Conservation (phyloP, 23 tunicate genomes). For the Phallusia fumigata region DNA sequence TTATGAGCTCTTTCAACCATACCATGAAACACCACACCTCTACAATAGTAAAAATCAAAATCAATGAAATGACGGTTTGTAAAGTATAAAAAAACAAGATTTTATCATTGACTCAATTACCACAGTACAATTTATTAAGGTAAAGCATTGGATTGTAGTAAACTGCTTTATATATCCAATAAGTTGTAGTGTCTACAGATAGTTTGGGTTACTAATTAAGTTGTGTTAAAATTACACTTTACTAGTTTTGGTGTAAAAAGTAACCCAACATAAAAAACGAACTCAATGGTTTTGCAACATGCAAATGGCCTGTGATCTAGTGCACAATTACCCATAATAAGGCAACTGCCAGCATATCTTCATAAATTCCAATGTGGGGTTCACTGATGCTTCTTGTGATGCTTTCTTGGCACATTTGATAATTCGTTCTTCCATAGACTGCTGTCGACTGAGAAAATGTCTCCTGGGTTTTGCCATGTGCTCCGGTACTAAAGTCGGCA, state of each 20-base stretch:
- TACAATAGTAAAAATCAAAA: constrained; percentile 8
- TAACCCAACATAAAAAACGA: too few relatives aligned
- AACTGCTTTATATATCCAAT: too few relatives aligned
- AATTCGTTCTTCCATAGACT: constrained; percentile 71
- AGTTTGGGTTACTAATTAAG: too few relatives aligned
- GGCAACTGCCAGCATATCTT: constrained; percentile 95
- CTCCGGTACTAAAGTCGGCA: constrained; percentile 59
- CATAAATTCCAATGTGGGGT: constrained; percentile 70
- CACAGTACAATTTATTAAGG: too few relatives aligned
- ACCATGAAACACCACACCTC: constrained; percentile 82
- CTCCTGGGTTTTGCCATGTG: constrained; percentile 41
- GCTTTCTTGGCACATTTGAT: constrained; percentile 37
- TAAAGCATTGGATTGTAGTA: too few relatives aligned
- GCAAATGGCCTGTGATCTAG: not conserved
- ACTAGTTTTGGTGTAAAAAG: too few relatives aligned
- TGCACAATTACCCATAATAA: constrained; percentile 68
- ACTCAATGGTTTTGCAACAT: not conserved
- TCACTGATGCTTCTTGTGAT: constrained; percentile 26
- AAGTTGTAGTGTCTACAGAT: too few relatives aligned
- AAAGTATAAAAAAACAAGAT: too few relatives aligned
- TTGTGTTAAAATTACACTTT: too few relatives aligned
- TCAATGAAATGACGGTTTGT: too few relatives aligned
- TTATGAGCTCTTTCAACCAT: constrained; percentile 56
- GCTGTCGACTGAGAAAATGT: constrained; percentile 58
- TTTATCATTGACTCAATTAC: too few relatives aligned